These are phyloP conservation scores for Trachemys scripta DNA, from an alignment of 2,113 vertebrate genomes.

Conservation along the genomic window DNA sequence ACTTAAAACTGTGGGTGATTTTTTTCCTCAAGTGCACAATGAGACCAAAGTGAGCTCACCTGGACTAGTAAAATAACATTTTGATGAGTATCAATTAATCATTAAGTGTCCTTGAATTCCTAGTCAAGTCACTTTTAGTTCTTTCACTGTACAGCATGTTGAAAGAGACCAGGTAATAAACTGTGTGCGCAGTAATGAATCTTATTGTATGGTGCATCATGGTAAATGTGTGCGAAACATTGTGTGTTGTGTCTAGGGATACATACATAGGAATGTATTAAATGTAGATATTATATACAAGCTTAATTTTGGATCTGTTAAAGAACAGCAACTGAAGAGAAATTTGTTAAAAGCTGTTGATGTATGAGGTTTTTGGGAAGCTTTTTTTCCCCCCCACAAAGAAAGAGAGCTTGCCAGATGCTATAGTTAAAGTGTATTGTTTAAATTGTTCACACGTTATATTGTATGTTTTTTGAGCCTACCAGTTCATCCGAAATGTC, in stretches of 20 bases:
- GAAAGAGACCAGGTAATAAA: background rate
- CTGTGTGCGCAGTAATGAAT: background rate
- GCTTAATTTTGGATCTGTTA: background rate
- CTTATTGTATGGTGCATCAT: background rate
- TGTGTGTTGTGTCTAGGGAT: background rate
- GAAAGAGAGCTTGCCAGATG: background rate
- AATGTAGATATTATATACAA: background rate
- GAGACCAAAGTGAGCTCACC: background rate
- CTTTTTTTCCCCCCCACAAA: background rate
- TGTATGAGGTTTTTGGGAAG: slow-evolving; percentile 33
- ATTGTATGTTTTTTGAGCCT: slow-evolving; percentile 46
- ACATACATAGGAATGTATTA: background rate
- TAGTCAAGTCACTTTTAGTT: background rate
- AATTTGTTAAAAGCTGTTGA: slow-evolving; percentile 26
- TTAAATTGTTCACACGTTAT: slow-evolving; percentile 35
- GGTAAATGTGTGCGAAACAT: slow-evolving; percentile 18
- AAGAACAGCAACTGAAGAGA: background rate
- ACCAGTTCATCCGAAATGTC: slow-evolving; percentile 7
- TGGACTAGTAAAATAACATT: background rate
- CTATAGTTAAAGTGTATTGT: slow-evolving; percentile 53
- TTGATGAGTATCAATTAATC: background rate
- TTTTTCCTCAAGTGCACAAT: background rate
- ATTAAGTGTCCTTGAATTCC: background rate
- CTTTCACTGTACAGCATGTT: background rate
- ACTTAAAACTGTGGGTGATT: background rate